phyloP scores from a whole-genome alignment of 2,113 vertebrate species.

The Plestiodon gilberti region DNA sequence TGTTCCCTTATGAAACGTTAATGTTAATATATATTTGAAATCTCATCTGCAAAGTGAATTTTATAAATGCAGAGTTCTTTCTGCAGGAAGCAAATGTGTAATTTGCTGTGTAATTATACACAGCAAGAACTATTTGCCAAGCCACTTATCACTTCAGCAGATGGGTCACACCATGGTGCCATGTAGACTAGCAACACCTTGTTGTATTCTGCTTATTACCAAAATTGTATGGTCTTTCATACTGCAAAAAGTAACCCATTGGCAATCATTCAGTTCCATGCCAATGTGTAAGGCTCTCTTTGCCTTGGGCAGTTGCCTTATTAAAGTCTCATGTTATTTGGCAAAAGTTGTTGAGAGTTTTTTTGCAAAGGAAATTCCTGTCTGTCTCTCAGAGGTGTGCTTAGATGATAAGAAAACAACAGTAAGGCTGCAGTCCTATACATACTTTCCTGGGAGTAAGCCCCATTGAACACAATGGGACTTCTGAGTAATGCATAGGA shows the following conservation, averaged over 20 bases:
- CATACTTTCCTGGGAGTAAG: too few species aligned
- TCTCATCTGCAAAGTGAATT: conserved; percentile 3
- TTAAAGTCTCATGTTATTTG: neutral
- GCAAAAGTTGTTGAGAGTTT: too few species aligned
- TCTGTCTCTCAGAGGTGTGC: too few species aligned
- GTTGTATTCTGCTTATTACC: neutral
- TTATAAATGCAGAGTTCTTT: conserved; percentile 28
- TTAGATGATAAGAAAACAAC: too few species aligned
- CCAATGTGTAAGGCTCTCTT: conserved; percentile 37
- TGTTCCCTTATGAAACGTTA: neutral
- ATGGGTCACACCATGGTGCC: conserved; percentile 1
- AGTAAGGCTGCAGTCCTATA: too few species aligned
- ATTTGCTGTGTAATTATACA: conserved; percentile 46
- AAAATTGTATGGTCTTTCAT: conserved; percentile 42
- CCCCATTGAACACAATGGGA: too few species aligned
- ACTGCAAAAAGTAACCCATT: conserved; percentile 37
- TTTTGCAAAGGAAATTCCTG: too few species aligned
- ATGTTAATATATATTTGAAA: conserved; percentile 6
- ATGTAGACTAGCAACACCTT: conserved; percentile 35
- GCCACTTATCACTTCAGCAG: conserved; percentile 39
- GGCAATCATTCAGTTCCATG: conserved; percentile 51
- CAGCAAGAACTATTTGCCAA: neutral
- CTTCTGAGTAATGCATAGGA: too few species aligned
- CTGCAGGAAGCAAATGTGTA: conserved; percentile 42
- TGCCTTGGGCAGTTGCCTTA: neutral